Evolutionary conservation across 2,113 vertebrate genomes (phyloP).

Genomic region (Raja brachyura): DNA sequence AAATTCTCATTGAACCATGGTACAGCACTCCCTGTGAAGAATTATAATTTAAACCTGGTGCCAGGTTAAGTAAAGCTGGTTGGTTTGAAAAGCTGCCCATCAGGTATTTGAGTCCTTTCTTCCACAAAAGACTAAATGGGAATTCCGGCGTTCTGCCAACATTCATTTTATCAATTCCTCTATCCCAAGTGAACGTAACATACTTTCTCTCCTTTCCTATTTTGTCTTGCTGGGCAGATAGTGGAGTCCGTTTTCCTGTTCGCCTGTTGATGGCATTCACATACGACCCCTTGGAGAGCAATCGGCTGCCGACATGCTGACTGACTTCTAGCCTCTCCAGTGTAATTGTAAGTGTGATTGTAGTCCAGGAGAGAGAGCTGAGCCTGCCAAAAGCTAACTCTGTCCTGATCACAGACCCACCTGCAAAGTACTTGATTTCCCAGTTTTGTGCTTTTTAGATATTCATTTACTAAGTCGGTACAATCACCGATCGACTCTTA

Average conservation of each 20-base stretch:
- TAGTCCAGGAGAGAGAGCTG: neutral
- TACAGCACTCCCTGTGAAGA: neutral
- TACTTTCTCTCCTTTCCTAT: neutral
- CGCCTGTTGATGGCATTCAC: neutral
- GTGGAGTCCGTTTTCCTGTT: neutral
- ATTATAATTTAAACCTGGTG: neutral
- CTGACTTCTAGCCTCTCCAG: neutral
- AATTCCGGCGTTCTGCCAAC: neutral
- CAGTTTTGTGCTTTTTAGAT: neutral
- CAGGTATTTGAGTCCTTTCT: neutral
- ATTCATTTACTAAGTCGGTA: neutral
- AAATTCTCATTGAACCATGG: slow-evolving; percentile 18
- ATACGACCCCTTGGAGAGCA: neutral
- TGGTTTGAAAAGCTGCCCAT: neutral
- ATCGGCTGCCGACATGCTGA: neutral
- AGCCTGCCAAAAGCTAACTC: neutral
- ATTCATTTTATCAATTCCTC: neutral
- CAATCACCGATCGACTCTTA: neutral
- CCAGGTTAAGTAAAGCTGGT: neutral
- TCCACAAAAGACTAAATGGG: neutral
- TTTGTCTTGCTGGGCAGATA: neutral
- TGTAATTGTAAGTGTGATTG: neutral
- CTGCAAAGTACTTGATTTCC: neutral
- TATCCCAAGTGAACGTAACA: neutral
- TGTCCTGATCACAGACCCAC: neutral